Evolutionary conservation across 2,113 vertebrate genomes (phyloP), one percentile per base, ranked within the genome.

Genomic region (Megaleporinus macrocephalus): DNA sequence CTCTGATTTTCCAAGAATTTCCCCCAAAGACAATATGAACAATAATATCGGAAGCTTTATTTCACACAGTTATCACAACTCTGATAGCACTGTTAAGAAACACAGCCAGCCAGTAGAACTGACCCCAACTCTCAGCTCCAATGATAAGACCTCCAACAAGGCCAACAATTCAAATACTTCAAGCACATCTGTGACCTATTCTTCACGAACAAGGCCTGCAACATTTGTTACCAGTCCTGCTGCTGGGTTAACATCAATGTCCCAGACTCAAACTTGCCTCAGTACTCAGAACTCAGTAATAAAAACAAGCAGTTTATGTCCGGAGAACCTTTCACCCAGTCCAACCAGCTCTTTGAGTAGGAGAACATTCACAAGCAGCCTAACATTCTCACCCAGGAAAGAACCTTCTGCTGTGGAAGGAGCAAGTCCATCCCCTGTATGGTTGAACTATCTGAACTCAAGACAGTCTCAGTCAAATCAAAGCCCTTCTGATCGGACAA

Each of bases 371-470:
- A 87, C 83, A 70, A 85, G 61, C 73, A 90, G 70, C 26, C 80
- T 78, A 29, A 88, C 88, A 49, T 80, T 44, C 30, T 77, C 88
- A 59, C 41, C 80, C n/a, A 88, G 86, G 18, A 93, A 90, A 85
- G 44, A 15, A 0, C 1, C 1, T 14, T 27, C 75, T 6, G 3
- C 4, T 26, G 69, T 44, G n/a, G 86, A 90, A 18, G 86, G 55
- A 78, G 90, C 88, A 73, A 85, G 16, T 79, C 71, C 51, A 3
- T 90, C 88, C 71, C 81, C 83, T 65, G 87, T 89, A n/a, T 91
- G 89, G 90, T 86, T 87, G 53, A 89, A 88, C 36, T 87, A 89
- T 0, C 73, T 88, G 33, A 88, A 92, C 1, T 79, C 13, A 82
- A 82, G 22, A 0, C 55, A 77, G 79, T 87, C 16, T 16, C 44